Base-by-base conservation (phyloP, 2,888 invertebrate species). In the Scrobipalpa atriplicella region DNA sequence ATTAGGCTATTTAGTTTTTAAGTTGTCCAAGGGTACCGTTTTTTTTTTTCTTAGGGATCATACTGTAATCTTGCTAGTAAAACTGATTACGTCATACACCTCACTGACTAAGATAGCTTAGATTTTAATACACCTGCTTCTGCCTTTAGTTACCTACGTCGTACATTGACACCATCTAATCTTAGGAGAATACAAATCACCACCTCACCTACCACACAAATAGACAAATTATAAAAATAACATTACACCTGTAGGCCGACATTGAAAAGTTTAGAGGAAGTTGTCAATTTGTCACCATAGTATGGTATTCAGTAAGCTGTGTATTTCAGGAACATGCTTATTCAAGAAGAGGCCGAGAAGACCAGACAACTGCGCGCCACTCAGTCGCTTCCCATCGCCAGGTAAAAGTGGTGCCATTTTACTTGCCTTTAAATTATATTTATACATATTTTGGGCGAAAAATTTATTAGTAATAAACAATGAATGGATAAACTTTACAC, bases 331-430 rank as follows among this genome's bases (percentile, higher is more conserved):
- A 82, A 83, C 69, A 77, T 80, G 72, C 76, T 89, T 64, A 81
- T 89, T 72, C 87, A 89, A 77, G 82, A 87, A 72, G 90, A 89
- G 69, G 81, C 86, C 67, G 93, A 92, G 70, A 87, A 90, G 70
- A 85, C 89, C 41, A 83, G 92, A 75, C 86, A 89, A 67, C 77
- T 93, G 54, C 83, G 93, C 72, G 87, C 92, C 1, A 93, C 93
- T 19, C 90, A 90, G 70, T 93, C 93, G 10, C 76, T 93, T 67
- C 93, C 93, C 13, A 86, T 91, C 69, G 81, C 81, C 11, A 82
- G 81, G 82, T 86, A 78, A 71, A 56, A 13, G 6, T 13, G 29
- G 5, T 29, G 29, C 29, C 2, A 29, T 29, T 29, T 29, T 29
- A 29, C 29, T 29, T 29, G 2, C 2, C 5, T 3, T 3, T 2